phyloP scores from a whole-genome alignment of 1,140 invertebrate genomes.

The Chironomus tepperi region DNA sequence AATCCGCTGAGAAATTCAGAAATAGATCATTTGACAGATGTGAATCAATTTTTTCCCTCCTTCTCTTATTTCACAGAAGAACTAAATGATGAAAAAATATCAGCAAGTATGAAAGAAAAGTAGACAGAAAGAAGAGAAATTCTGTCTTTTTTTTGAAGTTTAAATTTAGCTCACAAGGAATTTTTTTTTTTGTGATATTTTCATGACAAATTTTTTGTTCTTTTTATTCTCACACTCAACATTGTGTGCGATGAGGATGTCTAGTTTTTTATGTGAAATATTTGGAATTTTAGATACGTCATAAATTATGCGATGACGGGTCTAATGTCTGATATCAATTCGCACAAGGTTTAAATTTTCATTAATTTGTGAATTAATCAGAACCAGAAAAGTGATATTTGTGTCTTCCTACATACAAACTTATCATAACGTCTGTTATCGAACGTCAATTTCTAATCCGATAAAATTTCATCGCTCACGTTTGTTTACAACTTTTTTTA shows the following conservation, averaged over 20 bases:
- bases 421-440: background rate
- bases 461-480: background rate
- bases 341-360: too few species aligned
- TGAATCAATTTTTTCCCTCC: background rate
- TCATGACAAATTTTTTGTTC: background rate
- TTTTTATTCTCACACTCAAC: background rate
- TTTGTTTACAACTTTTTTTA: background rate
- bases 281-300: background rate
- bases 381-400: background rate
- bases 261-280: background rate
- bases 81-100: too few species aligned
- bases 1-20: background rate
- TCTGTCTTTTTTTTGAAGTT: too few species aligned
- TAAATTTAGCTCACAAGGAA: too few species aligned
- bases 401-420: background rate
- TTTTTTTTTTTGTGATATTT: background rate
- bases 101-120: background rate
- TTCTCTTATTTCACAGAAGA: background rate
- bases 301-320: background rate
- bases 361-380: too few species aligned
- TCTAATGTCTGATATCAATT: too few species aligned
- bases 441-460: background rate
- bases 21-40: slow-evolving; percentile 13
- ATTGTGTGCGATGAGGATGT: background rate
- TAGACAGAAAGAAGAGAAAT: background rate